Conservation (phyloP, 2,113 vertebrate species). For the Cepphus grylle region DNA sequence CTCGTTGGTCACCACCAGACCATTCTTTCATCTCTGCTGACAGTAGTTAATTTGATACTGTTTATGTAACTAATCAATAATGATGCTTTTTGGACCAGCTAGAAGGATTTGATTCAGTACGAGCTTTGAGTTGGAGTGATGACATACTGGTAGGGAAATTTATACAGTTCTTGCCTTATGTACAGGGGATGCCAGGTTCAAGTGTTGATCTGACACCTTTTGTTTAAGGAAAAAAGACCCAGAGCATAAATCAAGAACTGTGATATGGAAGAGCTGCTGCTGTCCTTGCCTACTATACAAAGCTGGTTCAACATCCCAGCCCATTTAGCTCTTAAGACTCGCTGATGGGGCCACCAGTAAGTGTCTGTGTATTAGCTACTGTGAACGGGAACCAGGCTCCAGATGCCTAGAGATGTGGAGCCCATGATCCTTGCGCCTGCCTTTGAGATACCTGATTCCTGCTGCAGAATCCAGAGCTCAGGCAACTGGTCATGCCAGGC, state of each 20-base stretch:
- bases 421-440: rapidly evolving
- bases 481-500: not conserved
- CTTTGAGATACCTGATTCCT: not conserved
- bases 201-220: not conserved
- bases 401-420: not conserved
- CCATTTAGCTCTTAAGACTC: not conserved
- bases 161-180: not conserved
- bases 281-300: not conserved
- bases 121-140: not conserved
- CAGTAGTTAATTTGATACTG: not conserved
- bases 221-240: not conserved
- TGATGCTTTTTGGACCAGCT: not conserved
- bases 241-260: not conserved
- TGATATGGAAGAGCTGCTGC: not conserved
- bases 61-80: not conserved
- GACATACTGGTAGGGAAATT: not conserved
- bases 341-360: not conserved
- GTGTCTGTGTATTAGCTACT: not conserved
- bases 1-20: not conserved
- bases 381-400: too few relatives aligned
- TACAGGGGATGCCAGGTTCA: not conserved
- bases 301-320: not conserved
- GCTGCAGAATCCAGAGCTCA: not conserved
- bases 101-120: not conserved
- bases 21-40: not conserved